Evolutionary conservation across 2,888 invertebrate species (phyloP), one percentile per base, ranked within the genome.

Genomic region (Habrosyne pyritoides): DNA sequence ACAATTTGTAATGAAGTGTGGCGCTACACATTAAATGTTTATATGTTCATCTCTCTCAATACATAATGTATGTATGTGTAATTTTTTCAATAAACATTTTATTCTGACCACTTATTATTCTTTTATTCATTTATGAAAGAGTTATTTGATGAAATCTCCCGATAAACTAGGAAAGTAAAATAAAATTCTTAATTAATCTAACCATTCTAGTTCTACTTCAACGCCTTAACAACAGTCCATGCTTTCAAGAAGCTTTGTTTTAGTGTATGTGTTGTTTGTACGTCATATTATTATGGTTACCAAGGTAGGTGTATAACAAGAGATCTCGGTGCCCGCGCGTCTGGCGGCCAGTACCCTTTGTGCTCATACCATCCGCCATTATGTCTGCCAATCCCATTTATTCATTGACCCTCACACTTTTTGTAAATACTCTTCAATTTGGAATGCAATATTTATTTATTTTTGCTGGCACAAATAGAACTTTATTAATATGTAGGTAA

Each of bases 301-400:
- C 10, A 12, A 3, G 12, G 36, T 36, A 36, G 14, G 36, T 36
- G 14, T 36, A 8, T 42, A 42, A 42, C 18, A 65, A 66, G 69
- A 62, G 64, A 66, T 61, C 63, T 60, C 52, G 76, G 71, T 70
- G 75, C 75, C 75, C 58, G 56, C 14, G 51, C 53, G 76, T 73
- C 75, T 73, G 70, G 54, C 59, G 26, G 56, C 52, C 5, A 42
- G 14, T 47, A 55, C 52, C 59, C 46, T 28, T 49, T 10, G 53
- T 55, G 46, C 47, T n/a, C 3, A 54, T 50, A 28, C 10, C 46
- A 53, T 66, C 59, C 63, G 66, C 68, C 67, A 63, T 64, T 59
- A 65, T 61, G 68, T 70, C 68, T 70, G 68, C 61, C 66, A 65
- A 55, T 56, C 61, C 58, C 63, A 65, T 64, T 60, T 63, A 60